Conservation (phyloP, 2,797 vertebrate species). For the Propithecus perrieri region DNA sequence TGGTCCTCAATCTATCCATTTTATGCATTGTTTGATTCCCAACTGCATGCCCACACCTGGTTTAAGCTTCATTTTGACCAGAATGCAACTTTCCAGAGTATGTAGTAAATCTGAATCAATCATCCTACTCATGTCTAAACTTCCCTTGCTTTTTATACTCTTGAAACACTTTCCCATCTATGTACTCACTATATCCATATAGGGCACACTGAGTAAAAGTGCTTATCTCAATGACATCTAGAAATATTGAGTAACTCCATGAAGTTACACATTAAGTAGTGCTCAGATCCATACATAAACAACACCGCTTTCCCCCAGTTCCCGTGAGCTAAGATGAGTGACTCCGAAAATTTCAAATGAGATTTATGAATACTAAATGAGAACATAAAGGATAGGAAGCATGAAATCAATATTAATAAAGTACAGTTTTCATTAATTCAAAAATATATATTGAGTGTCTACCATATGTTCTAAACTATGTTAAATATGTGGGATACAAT, state of each 20-base stretch:
- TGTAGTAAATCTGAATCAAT: background rate
- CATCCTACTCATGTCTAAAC: background rate
- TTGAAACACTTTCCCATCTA: background rate
- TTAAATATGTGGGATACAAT: background rate
- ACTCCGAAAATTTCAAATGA: background rate
- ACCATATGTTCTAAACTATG: background rate
- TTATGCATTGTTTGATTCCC: background rate
- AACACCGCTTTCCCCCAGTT: background rate
- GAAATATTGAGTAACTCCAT: background rate
- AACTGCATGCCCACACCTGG: background rate
- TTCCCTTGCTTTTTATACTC: background rate
- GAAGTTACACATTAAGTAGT: background rate
- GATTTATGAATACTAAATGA: background rate
- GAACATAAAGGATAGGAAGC: background rate
- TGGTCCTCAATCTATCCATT: background rate
- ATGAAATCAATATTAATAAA: background rate
- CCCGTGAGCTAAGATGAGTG: background rate
- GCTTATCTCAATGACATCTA: background rate
- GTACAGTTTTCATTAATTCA: background rate
- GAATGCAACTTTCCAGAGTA: background rate
- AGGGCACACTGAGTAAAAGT: background rate
- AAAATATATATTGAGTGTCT: background rate
- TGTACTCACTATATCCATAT: background rate
- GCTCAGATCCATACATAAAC: background rate
- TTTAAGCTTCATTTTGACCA: background rate